Evolutionary conservation across 2,113 vertebrate species (phyloP).

Genomic region (Cricetomys ansorgei): DNA sequence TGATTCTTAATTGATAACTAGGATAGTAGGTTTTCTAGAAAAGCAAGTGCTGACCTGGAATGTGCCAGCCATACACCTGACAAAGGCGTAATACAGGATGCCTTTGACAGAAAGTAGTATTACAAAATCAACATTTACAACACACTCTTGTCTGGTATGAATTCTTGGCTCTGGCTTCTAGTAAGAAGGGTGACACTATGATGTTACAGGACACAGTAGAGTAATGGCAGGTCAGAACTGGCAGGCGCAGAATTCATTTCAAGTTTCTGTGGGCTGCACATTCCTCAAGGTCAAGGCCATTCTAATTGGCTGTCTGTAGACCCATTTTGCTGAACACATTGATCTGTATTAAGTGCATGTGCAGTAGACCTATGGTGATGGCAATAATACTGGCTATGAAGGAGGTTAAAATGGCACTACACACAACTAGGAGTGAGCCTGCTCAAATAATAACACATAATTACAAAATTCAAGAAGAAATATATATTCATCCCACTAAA

Average conservation of each 20-base stretch:
- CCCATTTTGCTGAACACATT: background rate
- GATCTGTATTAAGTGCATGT: background rate
- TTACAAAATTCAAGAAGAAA: background rate
- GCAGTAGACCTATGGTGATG: background rate
- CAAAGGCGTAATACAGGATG: background rate
- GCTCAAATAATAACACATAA: background rate
- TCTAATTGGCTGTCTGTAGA: conserved; percentile 28
- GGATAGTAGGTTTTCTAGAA: conserved; percentile 44
- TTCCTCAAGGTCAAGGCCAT: background rate
- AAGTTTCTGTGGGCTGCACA: background rate
- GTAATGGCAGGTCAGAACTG: conserved; percentile 25
- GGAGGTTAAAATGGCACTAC: background rate
- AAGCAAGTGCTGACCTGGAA: background rate
- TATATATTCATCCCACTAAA: background rate
- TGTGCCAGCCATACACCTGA: background rate
- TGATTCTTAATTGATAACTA: background rate
- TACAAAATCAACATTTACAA: conserved; percentile 58
- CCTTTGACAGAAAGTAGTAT: conserved; percentile 38
- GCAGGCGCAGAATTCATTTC: conserved; percentile 11
- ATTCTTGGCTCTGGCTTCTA: conserved; percentile 35
- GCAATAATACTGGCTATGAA: background rate
- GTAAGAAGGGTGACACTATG: background rate
- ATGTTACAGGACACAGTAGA: background rate
- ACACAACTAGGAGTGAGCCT: background rate
- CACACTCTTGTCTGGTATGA: conserved; percentile 28